These are phyloP conservation scores for Hormaphis cornu DNA, from an alignment of 1,140 invertebrate species.

Conservation along the genomic window DNA sequence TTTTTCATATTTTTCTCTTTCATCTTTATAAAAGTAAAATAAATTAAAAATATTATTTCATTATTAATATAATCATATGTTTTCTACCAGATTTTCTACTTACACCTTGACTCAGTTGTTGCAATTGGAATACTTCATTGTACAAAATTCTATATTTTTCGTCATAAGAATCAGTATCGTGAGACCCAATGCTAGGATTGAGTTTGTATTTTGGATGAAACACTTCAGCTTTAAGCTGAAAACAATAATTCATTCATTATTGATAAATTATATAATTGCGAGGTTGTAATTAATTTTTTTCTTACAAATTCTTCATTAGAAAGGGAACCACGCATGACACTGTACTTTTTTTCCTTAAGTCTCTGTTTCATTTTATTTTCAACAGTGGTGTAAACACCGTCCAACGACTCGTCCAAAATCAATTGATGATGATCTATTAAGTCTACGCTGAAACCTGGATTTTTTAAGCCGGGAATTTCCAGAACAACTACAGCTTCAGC, in stretches of 20 bases:
- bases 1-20: slow-evolving; percentile 37
- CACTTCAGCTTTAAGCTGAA: background rate
- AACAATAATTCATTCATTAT: no score
- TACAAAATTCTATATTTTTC: background rate
- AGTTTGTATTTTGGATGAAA: slow-evolving; percentile 2
- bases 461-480: background rate
- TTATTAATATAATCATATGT: background rate
- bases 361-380: background rate
- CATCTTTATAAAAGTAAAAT: background rate
- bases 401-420: background rate
- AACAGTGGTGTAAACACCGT: background rate
- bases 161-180: background rate
- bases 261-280: no score
- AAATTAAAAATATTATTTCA: background rate
- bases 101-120: background rate
- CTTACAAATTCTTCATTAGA: slow-evolving; percentile 9
- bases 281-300: background rate
- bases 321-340: background rate
- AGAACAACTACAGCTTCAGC: slow-evolving; percentile 11
- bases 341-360: background rate
- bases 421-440: background rate
- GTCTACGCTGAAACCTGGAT: background rate
- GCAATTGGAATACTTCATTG: background rate
- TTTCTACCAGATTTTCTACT: background rate
- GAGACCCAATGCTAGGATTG: background rate